phyloP scores from a whole-genome alignment of 2,113 vertebrate genomes.

The Oenanthe melanoleuca region DNA sequence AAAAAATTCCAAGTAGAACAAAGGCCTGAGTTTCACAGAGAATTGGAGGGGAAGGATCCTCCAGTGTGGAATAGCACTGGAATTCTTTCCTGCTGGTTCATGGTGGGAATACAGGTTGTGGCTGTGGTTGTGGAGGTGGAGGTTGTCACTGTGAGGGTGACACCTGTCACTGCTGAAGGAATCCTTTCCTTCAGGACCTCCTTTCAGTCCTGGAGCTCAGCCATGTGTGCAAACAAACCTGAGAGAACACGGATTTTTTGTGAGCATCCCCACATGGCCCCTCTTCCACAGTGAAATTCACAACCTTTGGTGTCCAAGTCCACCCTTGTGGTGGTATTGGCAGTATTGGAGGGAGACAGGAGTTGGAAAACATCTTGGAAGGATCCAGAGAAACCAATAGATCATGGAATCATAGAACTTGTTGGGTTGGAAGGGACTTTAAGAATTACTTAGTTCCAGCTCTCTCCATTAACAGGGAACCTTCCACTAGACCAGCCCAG shows the following conservation, averaged over 20 bases:
- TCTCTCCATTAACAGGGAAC: background rate
- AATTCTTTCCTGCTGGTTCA: background rate
- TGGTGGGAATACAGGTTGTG: background rate
- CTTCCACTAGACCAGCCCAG: fast-evolving
- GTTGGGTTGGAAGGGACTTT: background rate
- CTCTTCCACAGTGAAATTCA: background rate
- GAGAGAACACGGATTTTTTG: fast-evolving
- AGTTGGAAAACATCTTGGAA: background rate
- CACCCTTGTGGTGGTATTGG: background rate
- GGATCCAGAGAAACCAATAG: background rate
- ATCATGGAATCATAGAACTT: background rate
- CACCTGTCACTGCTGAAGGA: background rate
- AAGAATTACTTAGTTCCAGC: background rate
- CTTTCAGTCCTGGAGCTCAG: background rate
- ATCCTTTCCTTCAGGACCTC: background rate
- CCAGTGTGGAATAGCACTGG: background rate
- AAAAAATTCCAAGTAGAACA: background rate
- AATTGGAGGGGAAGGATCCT: background rate
- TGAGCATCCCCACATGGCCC: background rate
- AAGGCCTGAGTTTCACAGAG: background rate
- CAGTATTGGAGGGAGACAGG: background rate
- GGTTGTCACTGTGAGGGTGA: background rate
- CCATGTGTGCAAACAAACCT: fast-evolving
- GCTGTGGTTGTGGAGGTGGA: background rate
- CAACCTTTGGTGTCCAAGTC: background rate